Percentiles rank a stretch among this genome's conserved stretches.
Evolutionary conservation across 2,797 vertebrate species (phyloP).

Genomic region (Taeniopygia guttata): DNA sequence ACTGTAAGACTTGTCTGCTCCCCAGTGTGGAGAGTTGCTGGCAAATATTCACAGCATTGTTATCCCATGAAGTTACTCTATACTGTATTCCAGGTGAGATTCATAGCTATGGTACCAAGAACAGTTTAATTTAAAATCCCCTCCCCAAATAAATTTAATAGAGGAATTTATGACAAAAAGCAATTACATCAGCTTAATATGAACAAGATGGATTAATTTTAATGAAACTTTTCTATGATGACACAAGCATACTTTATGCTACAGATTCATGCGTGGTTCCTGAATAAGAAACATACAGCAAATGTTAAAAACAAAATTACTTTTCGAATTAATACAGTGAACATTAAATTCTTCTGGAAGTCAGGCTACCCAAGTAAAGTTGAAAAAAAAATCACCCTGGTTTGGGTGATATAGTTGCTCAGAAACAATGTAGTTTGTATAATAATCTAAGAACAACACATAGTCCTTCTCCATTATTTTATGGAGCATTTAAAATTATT

Average conservation of each 20-base stretch:
- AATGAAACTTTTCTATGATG: background rate
- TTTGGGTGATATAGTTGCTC: background rate
- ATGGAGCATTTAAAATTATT: background rate
- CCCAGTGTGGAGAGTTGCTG: fast-evolving
- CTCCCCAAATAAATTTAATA: background rate
- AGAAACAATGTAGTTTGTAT: background rate
- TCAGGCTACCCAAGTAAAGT: background rate
- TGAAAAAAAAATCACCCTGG: background rate
- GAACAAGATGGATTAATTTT: background rate
- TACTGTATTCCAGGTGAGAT: background rate
- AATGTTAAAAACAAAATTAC: background rate
- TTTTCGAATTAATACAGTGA: background rate
- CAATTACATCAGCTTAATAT: background rate
- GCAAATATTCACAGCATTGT: fast-evolving
- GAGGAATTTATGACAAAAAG: background rate
- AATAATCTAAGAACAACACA: background rate
- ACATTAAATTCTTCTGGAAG: background rate
- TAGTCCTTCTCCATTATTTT: background rate
- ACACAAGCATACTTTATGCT: background rate
- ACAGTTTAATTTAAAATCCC: background rate
- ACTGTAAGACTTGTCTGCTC: background rate
- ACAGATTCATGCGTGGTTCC: background rate
- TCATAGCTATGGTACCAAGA: background rate
- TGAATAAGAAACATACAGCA: background rate
- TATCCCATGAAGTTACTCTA: background rate